Conservation (phyloP, 2,888 invertebrate genomes). For the Dorcus hopei region DNA sequence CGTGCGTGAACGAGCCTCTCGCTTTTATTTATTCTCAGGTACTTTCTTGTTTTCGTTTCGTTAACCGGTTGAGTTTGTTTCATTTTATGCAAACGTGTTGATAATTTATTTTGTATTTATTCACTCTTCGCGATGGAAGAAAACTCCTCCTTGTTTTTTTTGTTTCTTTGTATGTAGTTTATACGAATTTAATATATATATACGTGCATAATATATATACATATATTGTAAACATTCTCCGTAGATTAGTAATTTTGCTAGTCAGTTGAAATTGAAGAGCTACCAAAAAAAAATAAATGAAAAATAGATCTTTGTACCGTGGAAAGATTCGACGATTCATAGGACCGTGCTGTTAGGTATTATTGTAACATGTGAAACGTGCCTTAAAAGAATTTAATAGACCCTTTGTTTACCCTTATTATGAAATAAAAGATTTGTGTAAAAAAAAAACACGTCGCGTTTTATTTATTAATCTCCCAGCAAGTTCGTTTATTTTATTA, state of each 20-base stretch:
- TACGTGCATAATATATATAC: neutral
- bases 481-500: neutral
- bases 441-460: neutral
- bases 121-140: neutral
- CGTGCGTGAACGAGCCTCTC: no score
- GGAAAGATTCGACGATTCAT: conserved; percentile 1
- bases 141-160: neutral
- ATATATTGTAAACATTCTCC: neutral
- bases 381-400: conserved; percentile 31
- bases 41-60: neutral
- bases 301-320: conserved; percentile 15
- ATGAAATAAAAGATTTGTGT: neutral
- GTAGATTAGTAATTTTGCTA: conserved; percentile 7
- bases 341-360: conserved; percentile 8
- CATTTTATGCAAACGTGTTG: neutral
- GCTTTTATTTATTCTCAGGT: no score
- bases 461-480: neutral
- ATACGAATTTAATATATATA: conserved; percentile 8
- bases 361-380: conserved; percentile 36
- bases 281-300: conserved; percentile 7
- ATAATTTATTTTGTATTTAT: conserved; percentile 6
- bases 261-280: conserved; percentile 2
- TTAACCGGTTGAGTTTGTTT: conserved; percentile 4
- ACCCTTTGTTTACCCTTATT: conserved; percentile 3
- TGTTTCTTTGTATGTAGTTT: neutral